Percentiles rank a stretch among this genome's conserved stretches.
These are phyloP conservation scores for Paratilapia polleni DNA, from an alignment of 2,113 vertebrate genomes.

Conservation along the genomic window DNA sequence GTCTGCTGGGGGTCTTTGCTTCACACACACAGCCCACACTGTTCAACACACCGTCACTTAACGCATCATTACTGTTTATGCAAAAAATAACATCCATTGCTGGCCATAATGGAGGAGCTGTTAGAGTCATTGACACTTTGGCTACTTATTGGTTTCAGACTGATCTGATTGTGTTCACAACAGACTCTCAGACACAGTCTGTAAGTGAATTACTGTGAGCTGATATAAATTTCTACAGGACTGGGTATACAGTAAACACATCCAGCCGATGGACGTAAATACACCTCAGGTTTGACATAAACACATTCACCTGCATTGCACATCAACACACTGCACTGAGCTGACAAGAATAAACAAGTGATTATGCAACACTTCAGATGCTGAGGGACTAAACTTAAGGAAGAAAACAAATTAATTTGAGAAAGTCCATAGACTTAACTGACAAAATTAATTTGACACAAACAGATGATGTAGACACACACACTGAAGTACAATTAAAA, in stretches of 20 bases:
- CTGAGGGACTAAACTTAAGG: background rate
- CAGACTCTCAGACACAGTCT: background rate
- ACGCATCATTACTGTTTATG: background rate
- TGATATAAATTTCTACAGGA: background rate
- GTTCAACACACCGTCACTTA: background rate
- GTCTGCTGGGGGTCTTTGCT: background rate
- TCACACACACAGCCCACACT: background rate
- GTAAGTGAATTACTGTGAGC: background rate
- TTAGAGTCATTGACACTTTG: background rate
- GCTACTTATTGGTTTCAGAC: background rate
- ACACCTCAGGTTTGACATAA: background rate
- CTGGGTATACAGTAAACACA: background rate
- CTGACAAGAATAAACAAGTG: background rate
- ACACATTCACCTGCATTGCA: background rate
- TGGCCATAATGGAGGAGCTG: background rate
- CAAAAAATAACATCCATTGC: background rate
- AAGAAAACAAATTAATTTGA: background rate
- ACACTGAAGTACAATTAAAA: background rate
- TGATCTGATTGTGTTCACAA: background rate
- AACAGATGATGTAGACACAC: constrained; percentile 5
- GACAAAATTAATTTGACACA: background rate
- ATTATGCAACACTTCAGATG: background rate
- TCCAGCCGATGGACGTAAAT: background rate
- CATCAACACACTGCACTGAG: background rate
- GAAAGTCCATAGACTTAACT: background rate